Conservation (phyloP, 2,888 invertebrate genomes). For the Pristionchus entomophagus region DNA sequence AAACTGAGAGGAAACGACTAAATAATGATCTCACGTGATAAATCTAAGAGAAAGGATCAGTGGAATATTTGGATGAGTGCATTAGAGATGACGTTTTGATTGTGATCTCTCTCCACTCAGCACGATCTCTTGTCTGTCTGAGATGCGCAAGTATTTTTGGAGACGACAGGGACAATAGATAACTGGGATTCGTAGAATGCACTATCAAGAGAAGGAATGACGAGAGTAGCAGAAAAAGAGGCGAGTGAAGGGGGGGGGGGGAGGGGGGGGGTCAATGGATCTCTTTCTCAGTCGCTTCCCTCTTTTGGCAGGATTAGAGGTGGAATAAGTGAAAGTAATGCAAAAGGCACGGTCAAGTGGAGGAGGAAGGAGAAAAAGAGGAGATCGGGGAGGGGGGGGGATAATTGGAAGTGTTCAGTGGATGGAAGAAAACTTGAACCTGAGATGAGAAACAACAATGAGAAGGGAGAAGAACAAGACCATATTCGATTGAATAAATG, state of each 20-base stretch:
- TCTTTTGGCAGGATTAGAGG: conserved; percentile 19
- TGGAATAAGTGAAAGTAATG: conserved; percentile 36
- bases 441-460: neutral
- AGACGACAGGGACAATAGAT: no score
- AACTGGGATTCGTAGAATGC: no score
- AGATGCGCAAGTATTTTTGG: no score
- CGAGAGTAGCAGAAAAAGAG: no score
- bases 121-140: no score
- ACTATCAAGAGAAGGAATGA: no score
- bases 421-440: neutral
- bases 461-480: no score
- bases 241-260: neutral
- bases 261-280: neutral
- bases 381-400: neutral
- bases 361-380: neutral
- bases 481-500: neutral
- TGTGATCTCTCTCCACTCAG: no score
- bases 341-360: neutral
- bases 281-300: neutral
- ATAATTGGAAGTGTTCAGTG: conserved; percentile 5
- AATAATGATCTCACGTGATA: no score
- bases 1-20: neutral
- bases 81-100: no score
- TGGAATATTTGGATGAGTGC: neutral
- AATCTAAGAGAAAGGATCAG: no score